Base-by-base conservation (phyloP, 2,797 vertebrate genomes). In the Chiloscyllium punctatum region DNA sequence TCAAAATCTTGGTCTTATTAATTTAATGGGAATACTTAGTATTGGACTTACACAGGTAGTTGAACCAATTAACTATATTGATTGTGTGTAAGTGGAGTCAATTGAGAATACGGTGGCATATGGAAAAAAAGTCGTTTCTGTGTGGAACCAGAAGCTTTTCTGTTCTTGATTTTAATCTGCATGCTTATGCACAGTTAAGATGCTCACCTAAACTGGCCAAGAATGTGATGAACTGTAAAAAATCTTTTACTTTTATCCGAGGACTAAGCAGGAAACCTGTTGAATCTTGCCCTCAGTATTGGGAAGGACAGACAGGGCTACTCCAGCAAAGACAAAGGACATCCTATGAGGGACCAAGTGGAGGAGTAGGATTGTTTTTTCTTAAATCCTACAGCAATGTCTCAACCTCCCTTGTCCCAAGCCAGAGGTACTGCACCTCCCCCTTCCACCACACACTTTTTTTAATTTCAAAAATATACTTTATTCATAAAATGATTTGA, bases 31-130 rank as follows among this genome's bases (percentile, higher is more conserved):
- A 42, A 72, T 94, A 51, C 11, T 72, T 51, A 91, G 42, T 84
- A 25, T 66, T 33, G 88, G 18, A 66, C 30, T 33, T 6, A n/a
- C 53, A 91, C 15, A 66, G 66, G 88, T 18, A 91, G 30, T 91
- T 91, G 57, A 66, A 91, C 33, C 88, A 33, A 91, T 91, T n/a
- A 33, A n/a, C 88, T 66, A n/a, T 90, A 33, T 90, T 90, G 51
- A 57, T 18, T 91, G 53, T 15, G 91, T 18, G 5, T 91, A 62
- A 91, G 30, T 91, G 18, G 30, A 91, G 33, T 66, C 88, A 91
- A 66, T 91, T 66, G 16, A 72, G 68, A 72, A 51, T 30, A 72
- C 94, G 23, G 66, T 94, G 92, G n/a, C 92, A 94, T 33, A 72
- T 57, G 42, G 2, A 88, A 13, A n/a, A n/a, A 33, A 48, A 72